Base-by-base conservation (phyloP, 2,888 invertebrate genomes). In the Acanthosoma haemorrhoidale region DNA sequence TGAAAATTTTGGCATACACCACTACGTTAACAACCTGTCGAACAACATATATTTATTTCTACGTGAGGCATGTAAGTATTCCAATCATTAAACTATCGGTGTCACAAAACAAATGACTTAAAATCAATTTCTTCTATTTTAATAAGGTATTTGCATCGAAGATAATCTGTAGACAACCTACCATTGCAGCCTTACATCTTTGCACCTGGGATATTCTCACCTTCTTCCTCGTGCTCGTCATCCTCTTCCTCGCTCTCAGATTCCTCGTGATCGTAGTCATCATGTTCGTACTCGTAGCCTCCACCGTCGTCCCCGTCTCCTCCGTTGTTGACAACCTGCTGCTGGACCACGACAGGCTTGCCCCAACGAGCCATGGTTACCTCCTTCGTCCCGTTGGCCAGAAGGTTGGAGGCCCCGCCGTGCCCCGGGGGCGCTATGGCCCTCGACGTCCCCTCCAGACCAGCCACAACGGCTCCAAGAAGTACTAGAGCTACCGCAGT, bases 151-250 rank as follows among this genome's bases (percentile, higher is more conserved):
- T n/a, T n/a, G n/a, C n/a, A n/a, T n/a, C n/a, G n/a, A n/a, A n/a
- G n/a, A n/a, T n/a, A n/a, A n/a, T n/a, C n/a, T n/a, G n/a, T n/a
- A n/a, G n/a, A n/a, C n/a, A n/a, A n/a, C n/a, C n/a, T n/a, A n/a
- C n/a, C n/a, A n/a, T n/a, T n/a, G n/a, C n/a, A n/a, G n/a, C n/a
- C n/a, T n/a, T n/a, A n/a, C n/a, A n/a, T n/a, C n/a, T n/a, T n/a
- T n/a, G n/a, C n/a, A n/a, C n/a, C n/a, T n/a, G n/a, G 1, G 11
- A 38, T 9, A 39, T 3, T 41, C 29, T 29, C 29, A 4, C 16
- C 2, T 51, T 51, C 73, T 58, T 78, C 73, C 1, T 73, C 73
- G n/a, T 76, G 75, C 11, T 74, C 75, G 41, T 78, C 77, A 21
- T 77, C 76, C 11, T 77, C 73, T 0, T 60, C 60, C 15, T 60